Base-by-base conservation (phyloP, 2,888 invertebrate genomes). In the Hydrotaea diabolus region DNA sequence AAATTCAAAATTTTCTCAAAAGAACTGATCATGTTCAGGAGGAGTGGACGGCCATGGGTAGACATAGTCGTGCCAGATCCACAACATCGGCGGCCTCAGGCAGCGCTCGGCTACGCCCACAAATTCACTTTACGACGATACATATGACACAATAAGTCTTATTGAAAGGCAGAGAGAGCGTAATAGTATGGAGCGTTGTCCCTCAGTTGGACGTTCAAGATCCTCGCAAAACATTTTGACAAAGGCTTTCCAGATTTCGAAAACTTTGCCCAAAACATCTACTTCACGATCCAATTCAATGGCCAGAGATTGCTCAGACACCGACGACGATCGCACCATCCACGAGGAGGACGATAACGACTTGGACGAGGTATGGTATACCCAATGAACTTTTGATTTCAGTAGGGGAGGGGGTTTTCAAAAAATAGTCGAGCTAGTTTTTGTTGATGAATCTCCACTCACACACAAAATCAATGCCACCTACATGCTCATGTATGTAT, bases 21-120 rank as follows among this genome's bases (percentile, higher is more conserved):
- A 94, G 96, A 85, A 97, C 97, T 2, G 97, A 97, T 92, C 97
- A 97, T 91, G 95, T 97, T 0, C 96, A 96, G 95, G 96, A 97
- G 89, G 97, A 97, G 90, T 97, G 97, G 97, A 94, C 94, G 79
- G 93, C 95, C 85, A 88, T 96, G 72, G 96, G 96, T 0, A 94
- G 94, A 77, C 87, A 88, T 13, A 87, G 88, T 72, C 87, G 88
- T 46, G 82, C 82, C 77, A 94, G 79, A 91, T 93, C 36, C 93
- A 93, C 84, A 2, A 49, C 69, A 19, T 74, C 82, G 31, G 69
- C 46, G 49, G 46, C 78, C 9, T 19, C 23, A n/a, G 83, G 75
- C 8, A 79, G 82, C 17, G 49, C 71, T 23, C 36, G 82, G 78
- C 64, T 23, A 78, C 83, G 26, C 91, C 91, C 2, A 88, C 88